phyloP scores from a whole-genome alignment of 2,797 vertebrate species.

The Petrocephalus sullivani region DNA sequence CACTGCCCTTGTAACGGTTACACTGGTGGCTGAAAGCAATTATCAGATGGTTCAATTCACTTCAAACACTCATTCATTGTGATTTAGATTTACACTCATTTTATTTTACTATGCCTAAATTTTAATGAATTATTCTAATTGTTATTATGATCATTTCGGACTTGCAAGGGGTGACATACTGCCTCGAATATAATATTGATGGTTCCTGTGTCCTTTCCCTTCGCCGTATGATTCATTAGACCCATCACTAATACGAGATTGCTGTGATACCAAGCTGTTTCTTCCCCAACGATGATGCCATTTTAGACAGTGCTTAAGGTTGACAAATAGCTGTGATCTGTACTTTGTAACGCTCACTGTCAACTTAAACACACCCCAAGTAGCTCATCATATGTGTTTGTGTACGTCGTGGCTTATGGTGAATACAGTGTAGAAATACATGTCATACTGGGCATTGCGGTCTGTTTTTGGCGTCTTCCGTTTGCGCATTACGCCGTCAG shows the following conservation, averaged over 20 bases:
- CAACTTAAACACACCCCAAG: background rate
- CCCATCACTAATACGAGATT: background rate
- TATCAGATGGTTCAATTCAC: background rate
- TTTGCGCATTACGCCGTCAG: background rate
- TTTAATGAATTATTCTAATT: background rate
- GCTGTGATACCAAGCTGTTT: background rate
- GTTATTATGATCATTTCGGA: background rate
- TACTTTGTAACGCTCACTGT: background rate
- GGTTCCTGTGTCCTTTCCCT: background rate
- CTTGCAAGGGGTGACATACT: background rate
- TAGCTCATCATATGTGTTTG: background rate
- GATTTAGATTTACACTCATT: background rate
- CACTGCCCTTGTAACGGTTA: background rate
- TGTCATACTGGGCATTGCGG: slow-evolving; percentile 3
- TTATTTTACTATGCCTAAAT: background rate
- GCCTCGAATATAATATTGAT: background rate
- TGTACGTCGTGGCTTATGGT: background rate
- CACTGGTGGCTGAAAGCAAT: background rate
- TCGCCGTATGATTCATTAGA: background rate
- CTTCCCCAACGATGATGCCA: background rate
- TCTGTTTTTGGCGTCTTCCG: background rate
- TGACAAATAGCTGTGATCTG: background rate
- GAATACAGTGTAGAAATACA: slow-evolving; percentile 6
- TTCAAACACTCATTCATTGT: background rate
- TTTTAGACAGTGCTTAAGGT: background rate